These are phyloP conservation scores for Ormyrus thymus DNA, from an alignment of 2,888 invertebrate genomes.

Conservation along the genomic window DNA sequence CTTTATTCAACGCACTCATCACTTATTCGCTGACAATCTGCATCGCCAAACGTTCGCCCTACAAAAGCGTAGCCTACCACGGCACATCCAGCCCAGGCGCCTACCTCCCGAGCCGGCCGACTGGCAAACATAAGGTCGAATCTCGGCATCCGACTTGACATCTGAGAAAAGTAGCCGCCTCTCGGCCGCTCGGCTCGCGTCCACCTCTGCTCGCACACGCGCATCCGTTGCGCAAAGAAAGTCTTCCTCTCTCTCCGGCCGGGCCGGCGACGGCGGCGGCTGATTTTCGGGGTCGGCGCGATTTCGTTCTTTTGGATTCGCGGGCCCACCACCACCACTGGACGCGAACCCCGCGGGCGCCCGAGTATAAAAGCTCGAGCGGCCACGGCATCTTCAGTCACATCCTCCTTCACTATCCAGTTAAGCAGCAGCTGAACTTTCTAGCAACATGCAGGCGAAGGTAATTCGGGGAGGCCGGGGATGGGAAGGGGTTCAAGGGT, in stretches of 20 bases:
- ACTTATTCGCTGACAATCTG: too few species aligned
- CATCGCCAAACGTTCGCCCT: too few species aligned
- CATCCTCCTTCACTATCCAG: conserved; percentile 24
- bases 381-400: conserved; percentile 28
- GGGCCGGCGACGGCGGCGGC: conserved; percentile 28
- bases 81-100: too few species aligned
- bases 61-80: too few species aligned
- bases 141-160: too few species aligned
- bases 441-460: conserved; percentile 70
- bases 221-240: conserved; percentile 40
- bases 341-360: conserved; percentile 35
- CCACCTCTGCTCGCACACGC: not conserved
- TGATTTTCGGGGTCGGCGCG: conserved; percentile 45
- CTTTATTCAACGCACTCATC: too few species aligned
- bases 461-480: conserved; percentile 57
- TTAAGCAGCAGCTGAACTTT: not conserved
- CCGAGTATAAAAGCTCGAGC: conserved; percentile 48
- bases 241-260: not conserved
- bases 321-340: conserved; percentile 48
- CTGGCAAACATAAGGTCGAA: too few species aligned
- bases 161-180: too few species aligned
- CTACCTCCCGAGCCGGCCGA: too few species aligned
- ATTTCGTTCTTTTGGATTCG: conserved; percentile 53
- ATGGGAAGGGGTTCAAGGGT: too few species aligned
- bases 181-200: too few species aligned